phyloP scores from a whole-genome alignment of 2,113 vertebrate genomes.

The Takifugu flavidus region DNA sequence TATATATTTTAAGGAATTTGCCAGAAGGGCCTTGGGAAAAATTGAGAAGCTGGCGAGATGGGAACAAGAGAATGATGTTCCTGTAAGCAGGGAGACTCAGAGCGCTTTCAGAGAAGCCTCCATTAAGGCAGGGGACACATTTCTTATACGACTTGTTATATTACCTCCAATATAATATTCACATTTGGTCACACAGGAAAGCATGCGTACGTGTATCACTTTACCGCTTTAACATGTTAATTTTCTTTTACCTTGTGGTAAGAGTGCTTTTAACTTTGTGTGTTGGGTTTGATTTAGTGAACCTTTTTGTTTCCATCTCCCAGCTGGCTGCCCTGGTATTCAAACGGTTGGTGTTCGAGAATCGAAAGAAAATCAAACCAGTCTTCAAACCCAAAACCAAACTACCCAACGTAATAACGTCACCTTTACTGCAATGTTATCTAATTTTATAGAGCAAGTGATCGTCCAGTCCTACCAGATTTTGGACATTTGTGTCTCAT shows the following conservation, averaged over 20 bases:
- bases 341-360: conserved; percentile 84
- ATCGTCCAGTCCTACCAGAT: too few species aligned
- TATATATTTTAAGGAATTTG: conserved; percentile 80
- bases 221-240: not conserved
- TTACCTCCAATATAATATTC: too few species aligned
- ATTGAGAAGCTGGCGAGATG: conserved; percentile 83
- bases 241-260: not conserved
- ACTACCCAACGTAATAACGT: conserved; percentile 69
- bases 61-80: conserved; percentile 68
- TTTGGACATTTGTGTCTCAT: too few species aligned
- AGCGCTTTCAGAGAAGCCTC: conserved; percentile 83
- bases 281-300: conserved; percentile 5
- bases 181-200: too few species aligned
- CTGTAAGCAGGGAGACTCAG: conserved; percentile 63
- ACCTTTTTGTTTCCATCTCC: conserved; percentile 4
- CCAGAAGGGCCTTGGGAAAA: conserved; percentile 85
- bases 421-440: not conserved
- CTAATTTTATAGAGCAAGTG: not conserved
- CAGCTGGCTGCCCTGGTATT: conserved; percentile 92
- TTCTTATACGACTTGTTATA: too few species aligned
- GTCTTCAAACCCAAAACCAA: conserved; percentile 68
- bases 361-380: conserved; percentile 75
- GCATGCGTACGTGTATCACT: too few species aligned
- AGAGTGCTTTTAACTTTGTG: not conserved
- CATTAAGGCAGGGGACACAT: conserved; percentile 75